A percentile compares a stretch with the other conserved stretches of the same genome.
Evolutionary conservation across 2,797 vertebrate species (phyloP).

Genomic region (Chelidonichthys spinosus): DNA sequence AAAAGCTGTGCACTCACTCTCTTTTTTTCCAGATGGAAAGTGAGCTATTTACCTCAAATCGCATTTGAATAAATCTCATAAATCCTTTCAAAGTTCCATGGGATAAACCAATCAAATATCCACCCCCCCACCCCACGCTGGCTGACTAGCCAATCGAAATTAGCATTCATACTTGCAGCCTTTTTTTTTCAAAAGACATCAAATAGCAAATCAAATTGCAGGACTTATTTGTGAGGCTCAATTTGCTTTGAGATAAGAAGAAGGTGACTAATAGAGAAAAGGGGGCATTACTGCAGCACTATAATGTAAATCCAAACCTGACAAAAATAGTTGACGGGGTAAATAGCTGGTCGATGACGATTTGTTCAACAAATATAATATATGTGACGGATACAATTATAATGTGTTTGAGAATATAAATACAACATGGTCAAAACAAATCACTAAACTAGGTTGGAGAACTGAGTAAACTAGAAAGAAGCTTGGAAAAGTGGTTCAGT

Average conservation of each 20-base stretch:
- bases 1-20: constrained; percentile 75
- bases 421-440: constrained; percentile 9
- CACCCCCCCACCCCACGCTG: constrained; percentile 24
- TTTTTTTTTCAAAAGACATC: constrained; percentile 73
- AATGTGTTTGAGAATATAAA: not conserved
- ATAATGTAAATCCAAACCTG: constrained; percentile 66
- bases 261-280: constrained; percentile 62
- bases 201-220: constrained; percentile 73
- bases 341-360: constrained; percentile 55
- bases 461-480: not conserved
- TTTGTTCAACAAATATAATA: constrained; percentile 60
- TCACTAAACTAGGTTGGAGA: not conserved
- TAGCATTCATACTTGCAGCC: constrained; percentile 65
- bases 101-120: constrained; percentile 78
- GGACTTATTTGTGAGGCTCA: constrained; percentile 65
- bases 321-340: constrained; percentile 66
- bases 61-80: constrained; percentile 80
- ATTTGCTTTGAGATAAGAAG: constrained; percentile 73
- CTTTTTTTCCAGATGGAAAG: constrained; percentile 67
- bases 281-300: constrained; percentile 21
- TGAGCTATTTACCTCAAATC: constrained; percentile 78
- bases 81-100: constrained; percentile 75
- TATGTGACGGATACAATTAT: constrained; percentile 38
- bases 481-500: not conserved
- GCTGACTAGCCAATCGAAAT: constrained; percentile 73